Evolutionary conservation across 1,140 invertebrate species (phyloP).

Genomic region (Polypedilum pembai): DNA sequence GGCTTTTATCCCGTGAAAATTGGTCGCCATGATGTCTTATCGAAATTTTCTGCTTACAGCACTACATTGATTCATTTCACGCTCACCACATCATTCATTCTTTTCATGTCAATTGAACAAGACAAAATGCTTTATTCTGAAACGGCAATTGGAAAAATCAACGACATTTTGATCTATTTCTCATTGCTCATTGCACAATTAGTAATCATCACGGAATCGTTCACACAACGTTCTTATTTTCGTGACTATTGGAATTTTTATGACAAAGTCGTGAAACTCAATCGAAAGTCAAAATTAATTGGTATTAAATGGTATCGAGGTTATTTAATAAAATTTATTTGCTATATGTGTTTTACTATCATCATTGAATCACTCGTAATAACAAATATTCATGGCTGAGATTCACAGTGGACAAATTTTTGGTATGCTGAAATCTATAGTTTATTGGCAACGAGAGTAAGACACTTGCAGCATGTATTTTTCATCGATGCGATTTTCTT

Average conservation of each 20-base stretch:
- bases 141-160: constrained; percentile 20
- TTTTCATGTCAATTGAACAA: not conserved
- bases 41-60: not conserved
- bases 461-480: not conserved
- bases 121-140: constrained; percentile 18
- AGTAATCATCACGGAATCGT: not conserved
- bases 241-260: not conserved
- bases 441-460: not conserved
- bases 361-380: not conserved
- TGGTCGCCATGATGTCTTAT: not conserved
- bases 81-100: not conserved
- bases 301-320: not conserved
- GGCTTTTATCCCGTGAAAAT: not conserved
- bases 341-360: not conserved
- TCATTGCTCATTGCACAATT: not conserved
- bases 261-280: not conserved
- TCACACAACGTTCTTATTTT: not conserved
- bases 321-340: constrained; percentile 9
- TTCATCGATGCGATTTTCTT: not conserved
- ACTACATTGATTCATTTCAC: not conserved
- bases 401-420: not conserved
- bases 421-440: constrained; percentile 21
- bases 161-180: constrained; percentile 3
- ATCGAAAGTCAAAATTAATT: not conserved
- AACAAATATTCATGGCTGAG: not conserved